These are phyloP conservation scores for Amblyraja radiata DNA, from an alignment of 2,797 vertebrate species.

Conservation along the genomic window DNA sequence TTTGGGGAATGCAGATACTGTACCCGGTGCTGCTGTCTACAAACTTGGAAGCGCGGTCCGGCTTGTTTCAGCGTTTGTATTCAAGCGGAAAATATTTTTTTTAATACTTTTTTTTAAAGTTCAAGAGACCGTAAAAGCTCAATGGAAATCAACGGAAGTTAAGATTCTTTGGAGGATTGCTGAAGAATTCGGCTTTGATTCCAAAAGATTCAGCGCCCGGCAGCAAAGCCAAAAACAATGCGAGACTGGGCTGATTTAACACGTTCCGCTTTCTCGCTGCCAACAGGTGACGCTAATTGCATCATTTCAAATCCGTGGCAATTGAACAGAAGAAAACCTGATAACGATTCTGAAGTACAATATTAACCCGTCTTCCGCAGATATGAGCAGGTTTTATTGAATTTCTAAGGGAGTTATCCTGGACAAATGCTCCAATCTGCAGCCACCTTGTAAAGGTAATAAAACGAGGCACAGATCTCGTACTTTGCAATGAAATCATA, in stretches of 20 bases:
- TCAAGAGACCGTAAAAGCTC: background rate
- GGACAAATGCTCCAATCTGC: background rate
- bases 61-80: background rate
- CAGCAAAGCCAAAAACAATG: background rate
- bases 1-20: background rate
- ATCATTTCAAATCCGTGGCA: conserved; percentile 1
- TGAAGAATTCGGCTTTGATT: background rate
- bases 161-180: background rate
- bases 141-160: conserved; percentile 2
- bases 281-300: conserved; percentile 31
- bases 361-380: conserved; percentile 17
- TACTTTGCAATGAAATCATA: background rate
- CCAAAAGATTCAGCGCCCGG: background rate
- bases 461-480: background rate
- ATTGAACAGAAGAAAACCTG: conserved; percentile 28
- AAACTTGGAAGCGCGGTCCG: background rate
- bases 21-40: too few species aligned
- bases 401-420: conserved; percentile 16
- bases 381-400: conserved; percentile 25
- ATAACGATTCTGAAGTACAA: conserved; percentile 18
- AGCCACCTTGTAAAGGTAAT: background rate
- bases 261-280: background rate
- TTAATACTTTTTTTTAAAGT: background rate
- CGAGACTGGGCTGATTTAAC: background rate
- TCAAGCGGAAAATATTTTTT: background rate